Evolutionary conservation across 2,888 invertebrate species (phyloP), one percentile per base, ranked within the genome.

Genomic region (Molanna angustata): DNA sequence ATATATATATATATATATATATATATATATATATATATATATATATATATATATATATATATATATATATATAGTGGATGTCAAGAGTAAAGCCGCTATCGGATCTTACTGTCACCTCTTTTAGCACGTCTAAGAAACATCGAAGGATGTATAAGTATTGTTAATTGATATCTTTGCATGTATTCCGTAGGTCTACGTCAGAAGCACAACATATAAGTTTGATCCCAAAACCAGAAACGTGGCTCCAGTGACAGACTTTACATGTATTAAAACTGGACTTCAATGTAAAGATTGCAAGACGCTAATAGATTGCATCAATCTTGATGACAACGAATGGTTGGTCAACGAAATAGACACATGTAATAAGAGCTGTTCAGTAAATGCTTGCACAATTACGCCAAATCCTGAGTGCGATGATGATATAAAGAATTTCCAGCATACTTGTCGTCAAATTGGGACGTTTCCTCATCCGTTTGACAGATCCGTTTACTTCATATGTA

Each of bases 401-500:
- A 54, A 57, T 14, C 31, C 40, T 3, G 45, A 52, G 2, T 57
- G 57, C 13, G 35, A 42, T 13, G n/a, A 17, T 7, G 6, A 4
- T 2, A 16, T 46, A 3, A 4, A 4, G 3, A 41, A 46, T 14
- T 54, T 54, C 32, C 32, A 9, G 4, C 52, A 54, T 31, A 11
- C 14, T 13, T 57, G 57, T 41, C 21, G 39, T 13, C 51, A 54
- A n/a, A 6, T 17, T 20, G 57, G 57, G 4, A 22, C 48, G 1
- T 54, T 54, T 20, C 57, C 57, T 1, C 44, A 54, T 41, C 35
- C 54, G 1, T 49, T 49, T n/a, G 27, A 48, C 17, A 52, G 57
- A n/a, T 31, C 33, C 2, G 31, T 49, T 31, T 54, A 57, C 18
- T 49, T 52, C 42, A 16, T 57, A 13, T 57, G 57, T 16, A 9